These are phyloP conservation scores for Pogona vitticeps DNA, from an alignment of 2,113 vertebrate genomes.

Conservation along the genomic window DNA sequence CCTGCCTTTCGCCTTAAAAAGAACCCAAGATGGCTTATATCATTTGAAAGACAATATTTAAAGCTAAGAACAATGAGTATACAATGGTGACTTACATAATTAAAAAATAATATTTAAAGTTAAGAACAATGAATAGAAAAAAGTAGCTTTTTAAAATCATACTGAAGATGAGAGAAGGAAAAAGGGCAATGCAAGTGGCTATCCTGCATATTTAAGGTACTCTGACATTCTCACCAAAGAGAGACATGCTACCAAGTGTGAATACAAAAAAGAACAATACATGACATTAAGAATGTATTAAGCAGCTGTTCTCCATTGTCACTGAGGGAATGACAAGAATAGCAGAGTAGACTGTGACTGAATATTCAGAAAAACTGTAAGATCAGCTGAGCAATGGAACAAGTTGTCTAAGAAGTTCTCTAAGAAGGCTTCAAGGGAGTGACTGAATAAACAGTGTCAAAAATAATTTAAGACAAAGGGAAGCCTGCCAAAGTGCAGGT, in stretches of 20 bases:
- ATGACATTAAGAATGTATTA: no score
- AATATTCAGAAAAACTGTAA: constrained; percentile 12
- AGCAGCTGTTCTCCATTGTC: background rate
- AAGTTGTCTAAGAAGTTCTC: constrained; percentile 18
- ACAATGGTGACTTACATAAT: no score
- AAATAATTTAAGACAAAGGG: constrained; percentile 23
- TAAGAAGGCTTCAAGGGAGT: constrained; percentile 7
- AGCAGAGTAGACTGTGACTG: background rate
- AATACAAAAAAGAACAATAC: background rate
- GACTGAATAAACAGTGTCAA: constrained; percentile 21
- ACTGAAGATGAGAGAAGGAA: background rate
- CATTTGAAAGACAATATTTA: no score
- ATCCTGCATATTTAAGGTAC: background rate
- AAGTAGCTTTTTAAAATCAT: no score
- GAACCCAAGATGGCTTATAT: no score
- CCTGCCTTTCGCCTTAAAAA: no score
- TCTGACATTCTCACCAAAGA: background rate
- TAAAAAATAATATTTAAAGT: no score
- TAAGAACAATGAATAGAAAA: no score
- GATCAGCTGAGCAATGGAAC: constrained; percentile 24
- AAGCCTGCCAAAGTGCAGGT: constrained; percentile 11
- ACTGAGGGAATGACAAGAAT: background rate
- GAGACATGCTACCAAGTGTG: background rate
- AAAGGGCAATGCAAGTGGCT: background rate
- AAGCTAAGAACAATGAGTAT: no score